Evolutionary conservation across 1,140 invertebrate genomes (phyloP), one percentile per base, ranked within the genome.

Genomic region (Tribolium castaneum): DNA sequence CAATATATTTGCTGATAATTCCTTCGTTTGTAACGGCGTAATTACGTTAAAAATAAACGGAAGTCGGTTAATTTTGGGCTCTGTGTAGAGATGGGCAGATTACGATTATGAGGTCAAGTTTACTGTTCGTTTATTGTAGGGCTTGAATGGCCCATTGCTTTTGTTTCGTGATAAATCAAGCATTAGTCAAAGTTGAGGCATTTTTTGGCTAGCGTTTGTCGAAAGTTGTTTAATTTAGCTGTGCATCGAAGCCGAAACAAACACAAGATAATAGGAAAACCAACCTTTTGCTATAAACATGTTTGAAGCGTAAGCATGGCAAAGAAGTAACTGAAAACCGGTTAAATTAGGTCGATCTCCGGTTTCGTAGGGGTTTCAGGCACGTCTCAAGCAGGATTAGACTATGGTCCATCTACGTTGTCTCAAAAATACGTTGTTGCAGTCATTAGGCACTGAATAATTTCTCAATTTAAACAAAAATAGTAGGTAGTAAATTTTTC

Each of bases 271-370:
- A 66, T 66, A 30, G 30, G 59, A 66, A 66, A 30, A 14, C 16
- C 5, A 25, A 59, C 39, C 39, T 45, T 45, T 45, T 45, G 39
- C 39, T 3, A 45, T 45, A 45, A 10, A 45, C 39, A 45, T 45
- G 39, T 10, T 45, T 45, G 39, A 45, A 45, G 7, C n/a, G 16
- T 19, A 22, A 59, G 19, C 7, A 22, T 22, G 54, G 54, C 5
- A 59, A 59, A 59, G 54, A 12, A 66, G 59, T 34, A 66, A 66
- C 25, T 66, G 35, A 66, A 66, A 66, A 66, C 59, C 25, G n/a
- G 59, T 35, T 66, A 66, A 66, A 66, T 66, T 66, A 66, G 59
- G 25, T 66, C 59, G 59, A 66, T 66, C 59, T 66, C 59, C 54
- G 54, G 54, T 59, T 59, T 59, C 54, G 16, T 59, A 30, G 14